These are phyloP conservation scores for Cacatua alba DNA, from an alignment of 2,113 vertebrate species.

Conservation along the genomic window DNA sequence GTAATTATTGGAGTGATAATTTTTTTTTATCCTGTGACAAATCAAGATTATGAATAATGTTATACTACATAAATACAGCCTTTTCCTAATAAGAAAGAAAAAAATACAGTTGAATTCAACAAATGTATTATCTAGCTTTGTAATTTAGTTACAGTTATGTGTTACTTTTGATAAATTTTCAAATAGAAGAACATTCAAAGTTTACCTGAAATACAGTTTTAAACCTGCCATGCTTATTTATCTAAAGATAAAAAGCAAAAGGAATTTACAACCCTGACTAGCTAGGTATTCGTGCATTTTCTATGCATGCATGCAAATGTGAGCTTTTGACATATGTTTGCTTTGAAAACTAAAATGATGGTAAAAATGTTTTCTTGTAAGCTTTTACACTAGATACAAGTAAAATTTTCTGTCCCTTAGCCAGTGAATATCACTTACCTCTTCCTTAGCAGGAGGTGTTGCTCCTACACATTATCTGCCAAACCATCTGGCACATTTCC, in stretches of 20 bases:
- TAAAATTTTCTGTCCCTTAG: background rate
- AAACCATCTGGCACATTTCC: background rate
- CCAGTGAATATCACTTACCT: background rate
- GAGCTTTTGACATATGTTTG: background rate
- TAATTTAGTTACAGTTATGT: background rate
- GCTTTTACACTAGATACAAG: background rate
- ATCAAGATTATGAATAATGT: background rate
- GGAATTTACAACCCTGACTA: background rate
- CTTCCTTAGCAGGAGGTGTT: slow-evolving; percentile 20
- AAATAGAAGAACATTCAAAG: background rate
- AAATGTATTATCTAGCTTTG: background rate
- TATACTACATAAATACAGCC: fast-evolving
- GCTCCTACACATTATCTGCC: slow-evolving; percentile 8
- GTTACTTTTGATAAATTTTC: background rate
- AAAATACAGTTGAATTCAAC: background rate
- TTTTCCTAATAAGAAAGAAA: background rate
- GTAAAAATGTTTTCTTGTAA: background rate
- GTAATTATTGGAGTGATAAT: background rate
- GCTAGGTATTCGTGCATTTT: background rate
- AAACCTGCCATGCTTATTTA: background rate
- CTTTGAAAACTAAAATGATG: background rate
- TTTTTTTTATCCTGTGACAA: background rate
- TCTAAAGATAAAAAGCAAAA: background rate
- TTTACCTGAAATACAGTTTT: background rate
- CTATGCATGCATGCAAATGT: background rate